phyloP scores from a whole-genome alignment of 2,797 vertebrate species.

The Syndactyla subalaris region DNA sequence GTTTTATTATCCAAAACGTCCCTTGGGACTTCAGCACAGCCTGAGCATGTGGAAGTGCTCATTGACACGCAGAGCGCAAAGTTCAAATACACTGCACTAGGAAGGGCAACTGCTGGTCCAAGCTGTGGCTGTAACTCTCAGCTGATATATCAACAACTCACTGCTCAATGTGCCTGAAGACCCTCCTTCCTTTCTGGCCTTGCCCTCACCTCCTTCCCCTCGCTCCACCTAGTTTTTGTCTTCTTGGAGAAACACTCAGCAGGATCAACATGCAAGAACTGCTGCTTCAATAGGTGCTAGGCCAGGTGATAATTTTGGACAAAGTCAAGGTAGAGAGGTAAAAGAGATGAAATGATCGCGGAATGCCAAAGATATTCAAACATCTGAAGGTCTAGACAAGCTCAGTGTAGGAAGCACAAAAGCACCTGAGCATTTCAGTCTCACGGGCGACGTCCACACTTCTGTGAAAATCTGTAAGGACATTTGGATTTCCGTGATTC shows the following conservation, averaged over 20 bases:
- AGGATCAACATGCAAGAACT: background rate
- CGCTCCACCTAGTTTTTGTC: background rate
- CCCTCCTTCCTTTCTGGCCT: background rate
- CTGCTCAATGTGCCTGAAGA: background rate
- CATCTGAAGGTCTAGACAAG: background rate
- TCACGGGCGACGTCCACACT: accelerated
- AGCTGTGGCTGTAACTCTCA: background rate
- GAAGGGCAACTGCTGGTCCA: background rate
- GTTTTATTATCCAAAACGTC: background rate
- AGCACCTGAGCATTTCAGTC: background rate
- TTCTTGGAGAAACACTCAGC: background rate
- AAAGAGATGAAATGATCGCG: background rate
- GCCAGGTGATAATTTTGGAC: background rate
- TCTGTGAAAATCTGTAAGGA: background rate
- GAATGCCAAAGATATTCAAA: background rate
- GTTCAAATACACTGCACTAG: background rate
- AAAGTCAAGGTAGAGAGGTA: background rate
- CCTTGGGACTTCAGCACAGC: background rate
- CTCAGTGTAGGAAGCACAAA: background rate
- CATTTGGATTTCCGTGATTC: background rate
- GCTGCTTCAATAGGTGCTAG: background rate
- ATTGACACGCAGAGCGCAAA: background rate
- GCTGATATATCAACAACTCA: background rate
- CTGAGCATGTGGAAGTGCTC: background rate
- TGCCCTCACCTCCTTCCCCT: background rate